phyloP scores from a whole-genome alignment of 1,140 invertebrate genomes.

The Ceratina japonica region DNA sequence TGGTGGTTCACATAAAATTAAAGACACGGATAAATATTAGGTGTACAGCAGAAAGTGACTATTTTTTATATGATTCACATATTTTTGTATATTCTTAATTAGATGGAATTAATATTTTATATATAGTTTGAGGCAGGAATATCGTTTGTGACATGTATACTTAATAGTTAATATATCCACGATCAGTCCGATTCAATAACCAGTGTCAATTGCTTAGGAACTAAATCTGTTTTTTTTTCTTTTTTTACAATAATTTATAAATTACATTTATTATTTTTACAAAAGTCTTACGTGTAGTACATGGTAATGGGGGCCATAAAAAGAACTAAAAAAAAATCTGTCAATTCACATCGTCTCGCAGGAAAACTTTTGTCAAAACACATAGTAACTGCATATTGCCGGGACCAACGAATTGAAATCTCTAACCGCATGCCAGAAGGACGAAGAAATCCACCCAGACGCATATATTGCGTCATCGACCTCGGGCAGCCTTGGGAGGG shows the following conservation, averaged over 20 bases:
- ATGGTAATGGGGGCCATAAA: no score
- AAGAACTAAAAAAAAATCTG: slow-evolving; percentile 51
- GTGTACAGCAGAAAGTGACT: slow-evolving; percentile 29
- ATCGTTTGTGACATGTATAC: slow-evolving; percentile 13
- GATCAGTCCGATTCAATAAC: slow-evolving; percentile 39
- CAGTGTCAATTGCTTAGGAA: slow-evolving; percentile 52
- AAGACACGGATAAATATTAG: slow-evolving; percentile 36
- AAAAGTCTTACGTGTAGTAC: slow-evolving; percentile 65
- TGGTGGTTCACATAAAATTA: slow-evolving; percentile 51
- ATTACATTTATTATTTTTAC: slow-evolving; percentile 71
- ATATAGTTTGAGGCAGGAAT: slow-evolving; percentile 33
- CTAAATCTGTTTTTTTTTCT: slow-evolving; percentile 47
- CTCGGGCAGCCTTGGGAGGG: no score
- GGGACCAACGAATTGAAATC: no score
- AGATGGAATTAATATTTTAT: background rate
- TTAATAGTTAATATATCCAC: slow-evolving; percentile 14
- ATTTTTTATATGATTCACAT: slow-evolving; percentile 23
- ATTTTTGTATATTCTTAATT: slow-evolving; percentile 7
- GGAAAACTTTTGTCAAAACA: slow-evolving; percentile 37
- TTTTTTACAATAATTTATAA: slow-evolving; percentile 66
- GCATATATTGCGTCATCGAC: no score
- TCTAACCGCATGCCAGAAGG: no score
- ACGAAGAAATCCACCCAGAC: no score
- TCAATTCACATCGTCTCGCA: slow-evolving; percentile 27
- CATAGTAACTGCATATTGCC: background rate